phyloP scores from a whole-genome alignment of 1,140 invertebrate species.

The Drosophila mayri region DNA sequence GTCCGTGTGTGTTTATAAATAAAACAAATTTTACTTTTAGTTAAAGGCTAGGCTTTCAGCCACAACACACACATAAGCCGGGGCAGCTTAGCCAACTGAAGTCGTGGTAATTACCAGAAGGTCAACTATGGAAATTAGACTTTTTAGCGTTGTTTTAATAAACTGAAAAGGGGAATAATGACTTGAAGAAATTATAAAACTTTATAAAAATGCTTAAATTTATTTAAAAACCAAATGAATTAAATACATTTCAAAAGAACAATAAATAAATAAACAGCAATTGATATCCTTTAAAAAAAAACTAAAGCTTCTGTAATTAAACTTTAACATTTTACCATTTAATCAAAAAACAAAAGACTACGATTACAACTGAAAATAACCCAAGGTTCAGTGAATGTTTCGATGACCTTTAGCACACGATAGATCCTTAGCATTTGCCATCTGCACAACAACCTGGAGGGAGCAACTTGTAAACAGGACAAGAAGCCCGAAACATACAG shows the following conservation, averaged over 20 bases:
- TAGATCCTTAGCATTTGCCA: constrained; percentile 17
- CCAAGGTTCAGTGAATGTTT: constrained; percentile 19
- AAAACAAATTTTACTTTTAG: constrained; percentile 9
- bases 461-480: constrained; percentile 44
- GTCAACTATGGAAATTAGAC: not conserved
- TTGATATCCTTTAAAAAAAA: not conserved
- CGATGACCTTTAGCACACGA: constrained; percentile 23
- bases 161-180: not conserved
- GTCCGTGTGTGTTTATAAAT: constrained; percentile 17
- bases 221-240: too few relatives aligned
- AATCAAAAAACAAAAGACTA: not conserved
- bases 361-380: constrained; percentile 1
- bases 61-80: constrained; percentile 2
- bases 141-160: not conserved
- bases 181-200: too few relatives aligned
- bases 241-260: too few relatives aligned
- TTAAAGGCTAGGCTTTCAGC: not conserved
- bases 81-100: not conserved
- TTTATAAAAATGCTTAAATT: not conserved
- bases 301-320: not conserved
- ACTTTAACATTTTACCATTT: not conserved
- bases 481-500: constrained; percentile 36
- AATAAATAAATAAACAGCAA: not conserved
- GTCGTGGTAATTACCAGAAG: constrained; percentile 10
- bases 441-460: constrained; percentile 1